Percentiles rank a stretch among this genome's conserved stretches.
Evolutionary conservation across 2,113 vertebrate species (phyloP).

Genomic region (Chionis minor): DNA sequence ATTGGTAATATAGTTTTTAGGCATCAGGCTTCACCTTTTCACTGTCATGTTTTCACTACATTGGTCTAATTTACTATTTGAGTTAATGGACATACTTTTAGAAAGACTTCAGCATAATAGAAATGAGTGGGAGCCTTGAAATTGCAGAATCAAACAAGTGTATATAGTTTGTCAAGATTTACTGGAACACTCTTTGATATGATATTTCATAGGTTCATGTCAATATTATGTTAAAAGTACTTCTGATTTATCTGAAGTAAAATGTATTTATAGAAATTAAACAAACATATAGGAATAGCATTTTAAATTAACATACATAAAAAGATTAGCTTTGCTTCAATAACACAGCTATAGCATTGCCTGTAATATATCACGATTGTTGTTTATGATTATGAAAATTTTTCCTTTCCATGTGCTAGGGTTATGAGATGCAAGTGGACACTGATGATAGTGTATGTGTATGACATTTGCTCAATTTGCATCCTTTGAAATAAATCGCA

Average conservation of each 20-base stretch:
- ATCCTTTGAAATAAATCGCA: neutral
- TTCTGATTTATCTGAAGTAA: neutral
- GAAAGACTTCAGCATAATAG: neutral
- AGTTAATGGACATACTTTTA: neutral
- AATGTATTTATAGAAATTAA: neutral
- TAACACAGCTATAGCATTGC: neutral
- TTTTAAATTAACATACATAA: neutral
- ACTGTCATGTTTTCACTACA: neutral
- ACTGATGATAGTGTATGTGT: neutral
- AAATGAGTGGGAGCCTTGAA: neutral
- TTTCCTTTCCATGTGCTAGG: neutral
- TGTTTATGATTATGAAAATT: neutral
- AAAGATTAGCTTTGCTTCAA: neutral
- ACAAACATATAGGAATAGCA: neutral
- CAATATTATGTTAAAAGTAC: neutral
- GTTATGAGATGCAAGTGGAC: neutral
- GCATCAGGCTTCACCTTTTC: neutral
- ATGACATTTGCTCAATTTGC: neutral
- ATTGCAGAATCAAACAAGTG: neutral
- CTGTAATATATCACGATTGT: neutral
- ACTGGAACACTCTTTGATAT: neutral
- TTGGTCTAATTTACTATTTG: neutral
- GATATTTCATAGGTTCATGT: neutral
- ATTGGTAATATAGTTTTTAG: neutral
- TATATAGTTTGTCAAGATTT: neutral